Evolutionary conservation across 2,797 vertebrate species (phyloP).

Genomic region (Acrossocheilus wenchowensis): DNA sequence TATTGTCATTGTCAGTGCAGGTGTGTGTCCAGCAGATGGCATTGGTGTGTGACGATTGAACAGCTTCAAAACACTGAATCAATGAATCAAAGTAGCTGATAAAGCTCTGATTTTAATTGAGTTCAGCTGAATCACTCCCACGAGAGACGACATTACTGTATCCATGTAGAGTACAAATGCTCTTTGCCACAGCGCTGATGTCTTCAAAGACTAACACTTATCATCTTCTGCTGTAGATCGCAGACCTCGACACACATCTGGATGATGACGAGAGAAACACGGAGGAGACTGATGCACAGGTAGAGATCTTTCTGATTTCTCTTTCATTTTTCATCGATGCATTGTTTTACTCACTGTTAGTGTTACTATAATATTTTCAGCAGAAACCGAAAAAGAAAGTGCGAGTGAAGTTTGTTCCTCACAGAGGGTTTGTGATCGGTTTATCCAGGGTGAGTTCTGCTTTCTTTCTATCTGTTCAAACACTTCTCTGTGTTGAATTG

Average conservation of each 20-base stretch:
- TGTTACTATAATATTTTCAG: not conserved
- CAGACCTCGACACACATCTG: not conserved
- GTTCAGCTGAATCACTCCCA: not conserved
- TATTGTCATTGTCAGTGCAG: not conserved
- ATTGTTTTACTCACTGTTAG: not conserved
- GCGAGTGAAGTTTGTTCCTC: slow-evolving; percentile 67
- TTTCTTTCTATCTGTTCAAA: not conserved
- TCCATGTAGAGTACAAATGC: not conserved
- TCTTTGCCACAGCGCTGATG: not conserved
- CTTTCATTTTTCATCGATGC: not conserved
- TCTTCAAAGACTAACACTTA: not conserved
- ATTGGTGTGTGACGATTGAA: not conserved
- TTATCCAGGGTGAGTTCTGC: slow-evolving; percentile 59
- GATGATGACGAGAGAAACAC: not conserved
- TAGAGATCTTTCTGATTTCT: not conserved
- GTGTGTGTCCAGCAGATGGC: not conserved
- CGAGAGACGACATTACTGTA: not conserved
- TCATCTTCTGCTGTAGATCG: not conserved
- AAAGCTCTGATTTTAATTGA: not conserved
- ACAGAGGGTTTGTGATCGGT: slow-evolving; percentile 64
- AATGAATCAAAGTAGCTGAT: not conserved
- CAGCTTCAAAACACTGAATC: too few relatives aligned
- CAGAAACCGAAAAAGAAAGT: slow-evolving; percentile 67
- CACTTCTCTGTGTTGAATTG: too few relatives aligned
- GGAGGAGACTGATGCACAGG: not conserved